phyloP scores from a whole-genome alignment of 2,797 vertebrate genomes.

The Enteromius viviparus region DNA sequence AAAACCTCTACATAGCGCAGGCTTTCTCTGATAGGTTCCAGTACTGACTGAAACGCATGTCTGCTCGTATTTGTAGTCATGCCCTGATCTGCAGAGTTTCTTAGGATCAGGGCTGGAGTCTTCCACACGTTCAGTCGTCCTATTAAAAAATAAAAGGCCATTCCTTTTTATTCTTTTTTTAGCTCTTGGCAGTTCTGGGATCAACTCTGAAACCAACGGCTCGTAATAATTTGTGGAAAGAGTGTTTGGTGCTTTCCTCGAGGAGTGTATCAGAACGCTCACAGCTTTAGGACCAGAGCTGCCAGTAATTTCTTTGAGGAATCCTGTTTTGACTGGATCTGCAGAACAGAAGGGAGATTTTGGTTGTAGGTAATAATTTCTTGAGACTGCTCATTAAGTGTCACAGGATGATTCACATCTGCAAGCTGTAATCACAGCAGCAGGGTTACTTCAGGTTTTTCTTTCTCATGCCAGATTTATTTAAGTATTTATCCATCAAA shows the following conservation, averaged over 20 bases:
- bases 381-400: conserved; percentile 5
- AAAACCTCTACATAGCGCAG: not conserved
- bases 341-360: conserved; percentile 8
- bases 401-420: conserved; percentile 16
- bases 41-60: not conserved
- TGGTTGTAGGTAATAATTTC: conserved; percentile 8
- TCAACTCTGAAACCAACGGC: not conserved
- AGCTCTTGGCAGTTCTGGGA: not conserved
- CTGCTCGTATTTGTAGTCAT: not conserved
- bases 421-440: not conserved
- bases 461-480: not conserved
- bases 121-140: not conserved
- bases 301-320: not conserved
- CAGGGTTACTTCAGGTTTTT: not conserved
- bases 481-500: not conserved
- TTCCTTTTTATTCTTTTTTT: not conserved
- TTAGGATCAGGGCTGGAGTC: not conserved
- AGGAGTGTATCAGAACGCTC: not conserved
- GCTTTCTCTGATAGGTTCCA: not conserved
- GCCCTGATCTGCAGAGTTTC: not conserved
- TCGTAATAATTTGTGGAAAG: not conserved
- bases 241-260: not conserved
- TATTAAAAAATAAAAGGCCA: not conserved
- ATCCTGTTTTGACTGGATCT: conserved; percentile 10
- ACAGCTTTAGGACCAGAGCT: not conserved